Conservation (phyloP, 2,797 vertebrate genomes). For the Vireo griseus region DNA sequence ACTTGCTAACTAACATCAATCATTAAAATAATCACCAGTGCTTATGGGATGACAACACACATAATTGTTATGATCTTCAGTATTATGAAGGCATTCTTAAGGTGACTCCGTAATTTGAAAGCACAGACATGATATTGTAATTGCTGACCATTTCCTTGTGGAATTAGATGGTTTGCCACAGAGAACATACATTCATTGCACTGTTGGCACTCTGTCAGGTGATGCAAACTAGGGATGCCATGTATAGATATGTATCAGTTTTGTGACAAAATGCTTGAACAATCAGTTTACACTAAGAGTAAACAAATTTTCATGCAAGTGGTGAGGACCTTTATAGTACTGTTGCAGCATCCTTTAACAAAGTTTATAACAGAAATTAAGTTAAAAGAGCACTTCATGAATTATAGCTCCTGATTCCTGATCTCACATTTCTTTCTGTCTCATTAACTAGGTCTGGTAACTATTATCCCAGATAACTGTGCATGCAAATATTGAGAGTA, state of each 20-base stretch:
- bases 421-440: background rate
- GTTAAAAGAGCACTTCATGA: background rate
- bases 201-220: background rate
- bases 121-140: background rate
- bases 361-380: background rate
- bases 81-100: background rate
- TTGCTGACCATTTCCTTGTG: background rate
- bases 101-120: background rate
- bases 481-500: background rate
- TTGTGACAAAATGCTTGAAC: background rate
- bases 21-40: background rate
- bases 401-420: background rate
- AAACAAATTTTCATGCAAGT: background rate
- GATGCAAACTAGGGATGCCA: background rate
- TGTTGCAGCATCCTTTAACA: background rate
- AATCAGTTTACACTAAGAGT: background rate
- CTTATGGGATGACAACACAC: background rate
- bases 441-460: background rate
- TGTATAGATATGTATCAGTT: accelerated
- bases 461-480: background rate
- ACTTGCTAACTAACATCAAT: background rate
- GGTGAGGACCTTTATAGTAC: background rate
- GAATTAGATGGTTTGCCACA: background rate
- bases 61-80: background rate
- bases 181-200: background rate